Evolutionary conservation across 2,888 invertebrate species (phyloP).

Genomic region (Meandrusa payeni): DNA sequence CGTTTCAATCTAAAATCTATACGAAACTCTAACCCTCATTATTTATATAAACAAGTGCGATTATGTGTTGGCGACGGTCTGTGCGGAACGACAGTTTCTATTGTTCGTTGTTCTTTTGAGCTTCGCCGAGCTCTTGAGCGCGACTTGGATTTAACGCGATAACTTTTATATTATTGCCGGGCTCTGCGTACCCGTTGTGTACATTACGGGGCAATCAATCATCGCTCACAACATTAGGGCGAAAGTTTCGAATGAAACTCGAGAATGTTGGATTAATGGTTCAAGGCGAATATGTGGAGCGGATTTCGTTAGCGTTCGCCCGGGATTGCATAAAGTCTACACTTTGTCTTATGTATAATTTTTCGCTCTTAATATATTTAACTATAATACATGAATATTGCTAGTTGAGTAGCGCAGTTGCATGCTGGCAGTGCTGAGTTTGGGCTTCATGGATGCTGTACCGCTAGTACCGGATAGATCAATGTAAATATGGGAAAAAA

Average conservation of each 20-base stretch:
- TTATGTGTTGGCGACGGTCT: background rate
- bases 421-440: no score
- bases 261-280: constrained; percentile 18
- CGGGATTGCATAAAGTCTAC: no score
- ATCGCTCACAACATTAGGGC: constrained; percentile 18
- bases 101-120: constrained; percentile 14
- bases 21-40: constrained; percentile 1
- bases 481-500: no score
- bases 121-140: constrained; percentile 10
- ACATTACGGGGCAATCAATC: constrained; percentile 22
- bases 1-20: background rate
- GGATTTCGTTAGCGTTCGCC: constrained; percentile 6
- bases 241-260: constrained; percentile 19
- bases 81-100: constrained; percentile 15
- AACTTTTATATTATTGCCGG: constrained; percentile 20
- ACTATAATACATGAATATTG: no score
- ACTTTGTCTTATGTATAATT: no score
- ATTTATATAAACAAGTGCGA: constrained; percentile 16
- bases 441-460: no score
- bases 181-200: constrained; percentile 14
- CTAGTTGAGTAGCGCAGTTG: no score
- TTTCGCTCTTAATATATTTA: no score
- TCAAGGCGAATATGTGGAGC: constrained; percentile 6
- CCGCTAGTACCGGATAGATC: no score
- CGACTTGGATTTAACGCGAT: constrained; percentile 16